These are phyloP conservation scores for Myioborus melanocephalus DNA, from an alignment of 2,797 vertebrate genomes.

Conservation along the genomic window DNA sequence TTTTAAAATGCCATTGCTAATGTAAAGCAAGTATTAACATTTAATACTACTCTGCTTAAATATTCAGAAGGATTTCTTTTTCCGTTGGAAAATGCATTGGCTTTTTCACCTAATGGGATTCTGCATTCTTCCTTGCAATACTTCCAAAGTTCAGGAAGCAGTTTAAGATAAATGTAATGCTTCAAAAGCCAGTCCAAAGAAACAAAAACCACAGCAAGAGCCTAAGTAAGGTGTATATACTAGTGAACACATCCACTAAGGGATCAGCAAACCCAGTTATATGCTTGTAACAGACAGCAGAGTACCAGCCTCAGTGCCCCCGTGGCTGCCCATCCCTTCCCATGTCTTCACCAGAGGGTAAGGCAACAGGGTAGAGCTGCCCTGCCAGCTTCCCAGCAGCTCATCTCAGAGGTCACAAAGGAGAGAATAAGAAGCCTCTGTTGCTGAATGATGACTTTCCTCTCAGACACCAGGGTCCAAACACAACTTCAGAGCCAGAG, in stretches of 20 bases:
- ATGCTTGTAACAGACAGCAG: neutral
- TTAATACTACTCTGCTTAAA: conserved; percentile 6
- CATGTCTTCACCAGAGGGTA: neutral
- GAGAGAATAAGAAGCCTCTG: neutral
- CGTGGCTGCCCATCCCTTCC: neutral
- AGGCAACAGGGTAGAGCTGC: neutral
- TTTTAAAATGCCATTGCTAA: neutral
- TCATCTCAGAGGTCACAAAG: neutral
- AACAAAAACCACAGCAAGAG: neutral
- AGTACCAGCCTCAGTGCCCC: neutral
- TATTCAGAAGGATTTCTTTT: conserved; percentile 8
- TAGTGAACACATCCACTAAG: neutral
- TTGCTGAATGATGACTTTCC: neutral
- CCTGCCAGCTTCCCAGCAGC: neutral
- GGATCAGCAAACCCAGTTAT: neutral
- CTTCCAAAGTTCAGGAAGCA: neutral
- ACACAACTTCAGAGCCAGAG: neutral
- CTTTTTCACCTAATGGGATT: neutral
- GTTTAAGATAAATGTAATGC: neutral
- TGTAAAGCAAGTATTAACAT: conserved; percentile 19
- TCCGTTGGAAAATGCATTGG: neutral
- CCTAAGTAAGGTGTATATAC: neutral
- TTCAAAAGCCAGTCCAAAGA: neutral
- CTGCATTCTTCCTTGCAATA: neutral
- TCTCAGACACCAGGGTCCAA: neutral